Evolutionary conservation across 2,888 invertebrate genomes (phyloP).

Genomic region (Rhyacophila evoluta): DNA sequence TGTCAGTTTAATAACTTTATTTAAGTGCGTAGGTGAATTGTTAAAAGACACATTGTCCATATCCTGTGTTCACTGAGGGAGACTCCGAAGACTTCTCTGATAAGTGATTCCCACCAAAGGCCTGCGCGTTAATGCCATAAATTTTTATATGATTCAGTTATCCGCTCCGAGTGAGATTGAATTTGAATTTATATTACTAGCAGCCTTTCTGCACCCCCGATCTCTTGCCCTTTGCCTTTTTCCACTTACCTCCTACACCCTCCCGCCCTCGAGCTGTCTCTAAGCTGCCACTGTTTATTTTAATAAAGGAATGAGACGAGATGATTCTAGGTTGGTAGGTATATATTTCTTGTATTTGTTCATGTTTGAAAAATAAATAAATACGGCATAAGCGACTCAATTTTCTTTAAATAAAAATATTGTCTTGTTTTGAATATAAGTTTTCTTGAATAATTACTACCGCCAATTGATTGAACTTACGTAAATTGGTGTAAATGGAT

Average conservation of each 20-base stretch:
- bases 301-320: conserved; percentile 29
- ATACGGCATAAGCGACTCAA: neutral
- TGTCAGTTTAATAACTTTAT: no score
- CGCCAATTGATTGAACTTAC: no score
- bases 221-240: conserved; percentile 27
- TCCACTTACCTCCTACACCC: conserved; percentile 20
- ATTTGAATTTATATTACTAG: conserved; percentile 53
- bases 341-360: neutral
- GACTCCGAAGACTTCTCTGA: conserved; percentile 26
- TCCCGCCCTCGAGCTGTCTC: neutral
- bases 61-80: conserved; percentile 11
- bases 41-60: neutral
- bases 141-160: conserved; percentile 55
- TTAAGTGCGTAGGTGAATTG: no score
- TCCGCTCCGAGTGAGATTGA: conserved; percentile 52
- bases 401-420: neutral
- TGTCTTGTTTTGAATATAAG: no score
- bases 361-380: neutral
- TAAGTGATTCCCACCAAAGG: conserved; percentile 52
- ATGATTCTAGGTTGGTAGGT: neutral
- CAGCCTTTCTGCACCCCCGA: conserved; percentile 31
- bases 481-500: no score
- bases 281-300: conserved; percentile 35
- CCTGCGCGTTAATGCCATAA: conserved; percentile 51
- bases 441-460: no score